A percentile compares a stretch with the other conserved stretches of the same genome.
phyloP scores from a whole-genome alignment of 2,888 invertebrate species.

The Macrophya alboannulata region DNA sequence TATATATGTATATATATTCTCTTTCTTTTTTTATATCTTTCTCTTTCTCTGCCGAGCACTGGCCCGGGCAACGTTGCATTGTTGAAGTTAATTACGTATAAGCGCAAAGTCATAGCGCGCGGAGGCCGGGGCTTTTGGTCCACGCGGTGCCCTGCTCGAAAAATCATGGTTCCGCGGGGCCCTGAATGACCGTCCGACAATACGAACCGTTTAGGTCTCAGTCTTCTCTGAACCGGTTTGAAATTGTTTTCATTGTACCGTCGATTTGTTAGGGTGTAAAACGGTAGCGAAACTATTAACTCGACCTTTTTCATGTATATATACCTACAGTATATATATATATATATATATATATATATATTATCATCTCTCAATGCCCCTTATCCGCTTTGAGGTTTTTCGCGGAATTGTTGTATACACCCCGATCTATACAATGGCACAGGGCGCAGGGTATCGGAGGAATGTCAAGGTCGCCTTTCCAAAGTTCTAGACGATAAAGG shows the following conservation, averaged over 20 bases:
- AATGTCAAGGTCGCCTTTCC: constrained; percentile 32
- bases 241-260: constrained; percentile 78
- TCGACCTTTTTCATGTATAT: constrained; percentile 61
- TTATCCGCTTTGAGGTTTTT: constrained; percentile 38
- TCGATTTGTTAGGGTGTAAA: constrained; percentile 78
- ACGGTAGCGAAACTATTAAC: constrained; percentile 77
- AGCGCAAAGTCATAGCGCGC: constrained; percentile 76
- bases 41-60: constrained; percentile 57
- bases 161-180: constrained; percentile 21
- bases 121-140: constrained; percentile 14
- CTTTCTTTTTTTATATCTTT: constrained; percentile 52
- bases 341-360: constrained; percentile 39
- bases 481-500: neutral
- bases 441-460: neutral
- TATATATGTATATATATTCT: too few relatives aligned
- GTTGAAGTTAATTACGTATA: constrained; percentile 79
- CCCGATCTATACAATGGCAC: neutral
- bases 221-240: constrained; percentile 67
- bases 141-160: constrained; percentile 36
- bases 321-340: too few relatives aligned
- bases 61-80: constrained; percentile 71
- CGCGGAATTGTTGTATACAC: constrained; percentile 16
- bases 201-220: constrained; percentile 55
- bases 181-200: constrained; percentile 51
- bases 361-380: constrained; percentile 41